Evolutionary conservation across 2,888 invertebrate genomes (phyloP), one percentile per base, ranked within the genome.

Genomic region (Tipula unca): DNA sequence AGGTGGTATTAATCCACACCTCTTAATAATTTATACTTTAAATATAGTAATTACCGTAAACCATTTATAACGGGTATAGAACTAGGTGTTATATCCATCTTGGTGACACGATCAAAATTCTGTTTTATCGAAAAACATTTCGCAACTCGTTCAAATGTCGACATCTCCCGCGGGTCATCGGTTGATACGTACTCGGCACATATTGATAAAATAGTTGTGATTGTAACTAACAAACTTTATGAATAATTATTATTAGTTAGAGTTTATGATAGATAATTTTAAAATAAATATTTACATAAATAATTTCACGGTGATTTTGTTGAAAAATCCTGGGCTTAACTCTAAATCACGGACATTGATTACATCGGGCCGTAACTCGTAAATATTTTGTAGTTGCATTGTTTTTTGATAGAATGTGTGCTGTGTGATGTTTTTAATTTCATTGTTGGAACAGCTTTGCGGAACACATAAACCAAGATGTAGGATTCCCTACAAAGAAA

Each of bases 401-500:
- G 88, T 87, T 17, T 86, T 86, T 0, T 88, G 87, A 0, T 89
- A 88, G 1, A 91, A 88, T 84, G 90, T 90, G 17, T 88, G 88
- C 14, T 88, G 88, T 1, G 91, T 89, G 20, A 91, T 87, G 25
- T 89, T 88, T 86, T 89, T 88, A 10, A 91, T 88, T 86, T 93
- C 91, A 1, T 86, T 84, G 0, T 89, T 89, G 0, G 89, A 88
- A 86, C 93, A 93, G 0, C 91, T 89, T 0, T 90, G n/a, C 0
- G 93, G 93, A 85, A 93, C 87, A 86, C 93, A 93, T 1, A 93
- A 88, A 0, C 93, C 93, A 14, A 93, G 88, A 85, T 91, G 91
- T 3, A 93, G 90, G 13, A 92, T 88, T 87, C 92, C 90, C 91
- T 91, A 6, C 1, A 32, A 32, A 32, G 32, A 32, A 6, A n/a